Base-by-base conservation (phyloP, 2,113 vertebrate species). In the Furnarius figulus region DNA sequence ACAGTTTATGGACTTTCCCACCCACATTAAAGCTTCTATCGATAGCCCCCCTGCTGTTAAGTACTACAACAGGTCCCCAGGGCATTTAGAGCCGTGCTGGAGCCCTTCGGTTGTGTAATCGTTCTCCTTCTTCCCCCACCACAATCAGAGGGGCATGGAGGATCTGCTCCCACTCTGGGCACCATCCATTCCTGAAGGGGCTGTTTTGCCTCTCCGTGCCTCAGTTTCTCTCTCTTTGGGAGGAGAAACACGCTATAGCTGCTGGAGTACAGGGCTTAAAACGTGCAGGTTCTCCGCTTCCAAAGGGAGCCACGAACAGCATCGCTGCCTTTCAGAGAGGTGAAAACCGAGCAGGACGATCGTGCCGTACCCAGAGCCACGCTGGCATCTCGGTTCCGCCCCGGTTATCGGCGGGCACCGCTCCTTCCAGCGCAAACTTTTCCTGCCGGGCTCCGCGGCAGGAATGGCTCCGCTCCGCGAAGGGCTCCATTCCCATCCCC, bases 161-260 rank as follows among this genome's bases (percentile, higher is more conserved):
- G 62, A 59, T 16, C 79, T 31, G 55, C 61, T 72, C 46, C 78
- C 40, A 14, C 44, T 53, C 23, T 5, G 37, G 55, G 44, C n/a
- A 28, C 62, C 3, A 1, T 3, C 25, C 31, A 31, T 30, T 6
- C 20, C 44, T 2, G 20, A 9, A 7, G 1, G 4, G 16, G 5
- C 2, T 19, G 18, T 16, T 86, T 31, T 20, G 59, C 49, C 42
- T 31, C 80, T 40, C 73, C 4, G 4, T 56, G 52, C 59, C 90
- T 88, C 93, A 73, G 53, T 82, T 93, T 80, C 82, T 12, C 67
- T 27, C 35, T 9, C 7, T 47, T 13, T 1, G 4, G 11, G 7
- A 67, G 46, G 5, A 56, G 21, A 68, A 49, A 12, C 24, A 5
- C 0, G 1, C 16, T n/a, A 8, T 3, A n/a, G 24, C 1, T 1